Base-by-base conservation (phyloP, 2,888 invertebrate species). In the Aleiodes leptofemur region DNA sequence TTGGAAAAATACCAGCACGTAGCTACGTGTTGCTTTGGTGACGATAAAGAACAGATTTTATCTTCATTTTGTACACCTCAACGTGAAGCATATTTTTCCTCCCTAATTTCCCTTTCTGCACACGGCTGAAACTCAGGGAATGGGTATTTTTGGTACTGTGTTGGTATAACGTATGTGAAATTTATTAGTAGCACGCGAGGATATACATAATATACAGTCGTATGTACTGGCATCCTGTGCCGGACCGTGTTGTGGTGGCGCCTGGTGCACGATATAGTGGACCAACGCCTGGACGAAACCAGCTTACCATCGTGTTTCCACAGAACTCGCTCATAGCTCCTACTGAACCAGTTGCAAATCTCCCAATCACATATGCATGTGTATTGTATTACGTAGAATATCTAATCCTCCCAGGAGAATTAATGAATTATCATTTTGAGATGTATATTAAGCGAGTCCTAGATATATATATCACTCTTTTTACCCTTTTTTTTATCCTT, bases 191-290 rank as follows among this genome's bases (percentile, higher is more conserved):
- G 79, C 79, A 77, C 74, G 72, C 69, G 66, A 71, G 72, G 43
- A 73, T 72, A 76, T 74, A 77, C 73, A 75, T 76, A 77, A 77
- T 77, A 76, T 77, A 77, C 57, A 73, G 72, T 53, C 76, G 76
- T 83, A 79, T 79, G 79, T 80, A 82, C 81, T 80, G 81, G 81
- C 81, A 78, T 79, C 77, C 78, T 79, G 73, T 76, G 80, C 80
- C 73, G 79, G 83, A 83, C 82, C 82, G 76, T 86, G 86, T 86
- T 86, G 86, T 81, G 85, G 85, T 82, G 80, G 80, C 80, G 82
- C 80, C 83, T 78, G 83, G 78, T 85, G 83, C 78, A 72, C 80
- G 76, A 81, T 82, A 82, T 82, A 81, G 82, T 77, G 51, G 80
- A 80, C 78, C 79, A 79, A 81, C 74, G 78, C 75, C 72, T 80